Base-by-base conservation (phyloP, 2,888 invertebrate species). In the Stratiomys singularior region DNA sequence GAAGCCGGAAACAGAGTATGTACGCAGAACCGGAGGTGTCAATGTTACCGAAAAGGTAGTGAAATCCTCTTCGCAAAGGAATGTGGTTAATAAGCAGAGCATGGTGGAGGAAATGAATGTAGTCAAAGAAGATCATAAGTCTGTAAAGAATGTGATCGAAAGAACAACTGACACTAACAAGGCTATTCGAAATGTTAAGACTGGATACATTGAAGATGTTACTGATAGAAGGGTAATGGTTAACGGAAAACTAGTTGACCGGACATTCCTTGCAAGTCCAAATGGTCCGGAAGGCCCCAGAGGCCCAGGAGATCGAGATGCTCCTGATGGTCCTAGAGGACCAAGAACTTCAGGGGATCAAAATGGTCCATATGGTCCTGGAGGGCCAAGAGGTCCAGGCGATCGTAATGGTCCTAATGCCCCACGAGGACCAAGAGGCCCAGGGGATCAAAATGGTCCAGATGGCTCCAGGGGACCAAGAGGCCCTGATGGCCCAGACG, bases 1-100 rank as follows among this genome's bases (percentile, higher is more conserved):
- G 76, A 84, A 84, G 74, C 86, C 86, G 1, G 85, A 86, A 82
- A 85, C 84, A 0, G 85, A 87, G 44, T 86, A 86, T 44, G 82
- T 86, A 0, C 84, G 83, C 78, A 82, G 85, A 15, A 83, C 84
- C 44, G 85, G 84, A 5, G 85, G 83, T 72, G 84, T 86, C 0
- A 86, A 86, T 81, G 83, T 86, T 0, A 84, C 84, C 37, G 86
- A 87, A 79, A 86, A 86, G 80, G 82, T 85, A 18, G 83, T 85
- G 1, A 85, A 84, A 69, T 83, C 85, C 18, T 84, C 84, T 13
- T 84, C 84, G 1, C 82, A 84, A n/a, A 85, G 83, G 63, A 86
- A 85, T 78, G 82, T 86, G 71, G 81, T 84, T 30, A 86, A 85
- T 64, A 83, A 67, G 18, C 66, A 77, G 15, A 78, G 77, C 47